Percentiles rank a stretch among this genome's conserved stretches.
These are phyloP conservation scores for Rhipidura dahli DNA, from an alignment of 2,113 vertebrate species.

Conservation along the genomic window DNA sequence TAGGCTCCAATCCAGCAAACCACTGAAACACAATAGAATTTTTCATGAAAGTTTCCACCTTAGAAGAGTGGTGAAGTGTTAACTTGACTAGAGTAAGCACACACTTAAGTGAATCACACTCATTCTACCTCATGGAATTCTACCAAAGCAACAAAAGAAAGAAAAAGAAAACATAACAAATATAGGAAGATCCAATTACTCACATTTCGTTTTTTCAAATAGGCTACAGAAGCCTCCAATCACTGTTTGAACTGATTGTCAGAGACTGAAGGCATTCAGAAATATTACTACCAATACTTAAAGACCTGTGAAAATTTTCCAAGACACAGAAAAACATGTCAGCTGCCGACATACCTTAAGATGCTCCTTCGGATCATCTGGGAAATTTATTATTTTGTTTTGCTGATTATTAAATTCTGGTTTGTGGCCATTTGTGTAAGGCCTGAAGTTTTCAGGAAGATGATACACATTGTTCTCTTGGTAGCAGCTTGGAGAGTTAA, in stretches of 20 bases:
- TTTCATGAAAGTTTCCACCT: neutral
- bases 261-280: neutral
- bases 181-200: neutral
- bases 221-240: neutral
- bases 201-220: neutral
- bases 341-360: constrained; percentile 77
- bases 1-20: neutral
- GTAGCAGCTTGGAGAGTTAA: constrained; percentile 68
- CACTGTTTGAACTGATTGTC: neutral
- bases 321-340: neutral
- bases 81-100: neutral
- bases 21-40: neutral
- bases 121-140: neutral
- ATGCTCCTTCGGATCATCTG: constrained; percentile 66
- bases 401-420: constrained; percentile 65
- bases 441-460: constrained; percentile 73
- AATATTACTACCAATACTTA: neutral
- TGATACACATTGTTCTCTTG: constrained; percentile 67
- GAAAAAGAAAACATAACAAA: neutral
- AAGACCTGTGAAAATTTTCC: neutral
- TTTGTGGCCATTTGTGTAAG: constrained; percentile 58
- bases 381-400: constrained; percentile 53
- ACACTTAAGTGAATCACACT: neutral
- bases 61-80: neutral
- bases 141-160: neutral